Conservation (phyloP, 2,797 vertebrate genomes). For the Clarias fuscus region DNA sequence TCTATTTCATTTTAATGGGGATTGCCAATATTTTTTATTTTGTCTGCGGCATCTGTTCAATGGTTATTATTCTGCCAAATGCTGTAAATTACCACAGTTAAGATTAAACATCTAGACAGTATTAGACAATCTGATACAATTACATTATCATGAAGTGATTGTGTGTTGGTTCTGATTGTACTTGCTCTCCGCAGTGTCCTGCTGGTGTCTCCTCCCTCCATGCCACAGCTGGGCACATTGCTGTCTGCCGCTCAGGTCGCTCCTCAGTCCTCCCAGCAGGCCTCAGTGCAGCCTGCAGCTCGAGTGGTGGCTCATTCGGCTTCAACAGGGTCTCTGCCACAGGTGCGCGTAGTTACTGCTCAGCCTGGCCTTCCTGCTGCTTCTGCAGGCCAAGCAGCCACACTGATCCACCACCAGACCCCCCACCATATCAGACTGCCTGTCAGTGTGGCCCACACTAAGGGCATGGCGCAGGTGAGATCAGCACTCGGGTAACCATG, state of each 20-base stretch:
- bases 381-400: slow-evolving; percentile 74
- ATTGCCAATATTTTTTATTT: background rate
- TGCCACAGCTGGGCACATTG: slow-evolving; percentile 90
- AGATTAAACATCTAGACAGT: background rate
- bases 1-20: background rate
- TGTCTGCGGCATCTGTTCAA: background rate
- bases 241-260: slow-evolving; percentile 80
- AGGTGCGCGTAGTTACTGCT: slow-evolving; percentile 89
- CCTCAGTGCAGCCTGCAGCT: slow-evolving; percentile 74
- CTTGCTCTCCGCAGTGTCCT: slow-evolving; percentile 78
- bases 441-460: slow-evolving; percentile 80
- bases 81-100: background rate
- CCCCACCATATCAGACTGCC: slow-evolving; percentile 89
- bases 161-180: background rate
- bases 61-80: too few species aligned
- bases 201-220: slow-evolving; percentile 87
- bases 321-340: slow-evolving; percentile 81
- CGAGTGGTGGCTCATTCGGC: slow-evolving; percentile 81
- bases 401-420: slow-evolving; percentile 78
- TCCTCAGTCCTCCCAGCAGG: slow-evolving; percentile 69
- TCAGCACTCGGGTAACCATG: background rate
- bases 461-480: slow-evolving; percentile 88
- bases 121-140: background rate
- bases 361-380: slow-evolving; percentile 77
- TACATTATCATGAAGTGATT: background rate